Base-by-base conservation (phyloP, 2,888 invertebrate genomes). In the Amiota communis region DNA sequence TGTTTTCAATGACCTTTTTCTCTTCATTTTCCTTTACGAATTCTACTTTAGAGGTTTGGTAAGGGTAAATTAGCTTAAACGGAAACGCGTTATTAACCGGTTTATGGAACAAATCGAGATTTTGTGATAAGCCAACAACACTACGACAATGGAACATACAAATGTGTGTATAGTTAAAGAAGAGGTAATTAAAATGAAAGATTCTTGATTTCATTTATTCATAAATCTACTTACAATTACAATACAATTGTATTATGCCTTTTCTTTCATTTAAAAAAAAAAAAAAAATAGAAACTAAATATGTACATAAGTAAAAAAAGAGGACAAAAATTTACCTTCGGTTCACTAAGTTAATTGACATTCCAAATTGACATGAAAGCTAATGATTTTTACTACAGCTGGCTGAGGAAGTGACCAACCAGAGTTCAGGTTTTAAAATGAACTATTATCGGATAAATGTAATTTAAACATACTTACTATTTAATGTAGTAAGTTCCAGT, bases 51-150 rank as follows among this genome's bases (percentile, higher is more conserved):
- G 46, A 17, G n/a, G n/a, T n/a, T n/a, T n/a, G n/a, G n/a, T n/a
- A n/a, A 23, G 20, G 59, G 72, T 75, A 83, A 86, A 81, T 84
- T 81, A 83, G 81, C 81, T 84, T 82, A 79, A 80, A 82, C 88
- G 87, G 87, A 87, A 87, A 84, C 83, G 80, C 77, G 88, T 88
- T 87, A 87, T 87, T 87, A 88, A 87, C 87, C 86, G 82, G 81
- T 85, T 88, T 87, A 86, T 84, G 87, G 83, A 87, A 88, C 81
- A 85, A 86, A 87, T 86, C 85, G 81, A 85, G 87, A 87, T 86
- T 76, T 69, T 75, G 63, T 77, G 83, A 85, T 84, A 85, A 79
- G 78, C 76, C 69, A 49, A 9, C 70, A 72, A 68, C 12, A 1
- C 53, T 46, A 15, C 46, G 12, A 46, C 65, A 61, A 12, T 56